Percentiles rank a stretch among this genome's conserved stretches.
Evolutionary conservation across 2,113 vertebrate genomes (phyloP).

Genomic region (Galbula dea): DNA sequence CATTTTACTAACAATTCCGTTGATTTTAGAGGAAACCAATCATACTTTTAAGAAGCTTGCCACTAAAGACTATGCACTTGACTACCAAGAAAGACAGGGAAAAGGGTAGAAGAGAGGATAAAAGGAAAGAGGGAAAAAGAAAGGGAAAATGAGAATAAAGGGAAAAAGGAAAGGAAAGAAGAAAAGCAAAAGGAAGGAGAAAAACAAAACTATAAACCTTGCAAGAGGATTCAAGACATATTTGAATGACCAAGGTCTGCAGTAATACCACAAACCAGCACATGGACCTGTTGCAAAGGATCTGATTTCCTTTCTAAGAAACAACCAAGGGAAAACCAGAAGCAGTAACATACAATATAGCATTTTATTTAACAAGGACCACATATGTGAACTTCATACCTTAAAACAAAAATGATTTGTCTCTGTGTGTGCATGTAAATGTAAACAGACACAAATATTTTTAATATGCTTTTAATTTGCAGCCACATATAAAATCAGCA

Average conservation of each 20-base stretch:
- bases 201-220: neutral
- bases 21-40: neutral
- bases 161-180: neutral
- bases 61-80: neutral
- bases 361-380: neutral
- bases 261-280: neutral
- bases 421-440: neutral
- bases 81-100: neutral
- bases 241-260: neutral
- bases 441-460: neutral
- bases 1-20: neutral
- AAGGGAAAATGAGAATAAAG: neutral
- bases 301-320: neutral
- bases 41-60: neutral
- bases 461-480: neutral
- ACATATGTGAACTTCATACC: neutral
- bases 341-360: neutral
- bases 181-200: neutral
- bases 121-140: neutral
- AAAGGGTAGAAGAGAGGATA: neutral
- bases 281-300: neutral
- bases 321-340: neutral
- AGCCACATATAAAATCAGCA: constrained; percentile 27
- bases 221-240: neutral
- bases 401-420: neutral